These are phyloP conservation scores for Trachelus iudaicus DNA, from an alignment of 2,888 invertebrate species.

Conservation along the genomic window DNA sequence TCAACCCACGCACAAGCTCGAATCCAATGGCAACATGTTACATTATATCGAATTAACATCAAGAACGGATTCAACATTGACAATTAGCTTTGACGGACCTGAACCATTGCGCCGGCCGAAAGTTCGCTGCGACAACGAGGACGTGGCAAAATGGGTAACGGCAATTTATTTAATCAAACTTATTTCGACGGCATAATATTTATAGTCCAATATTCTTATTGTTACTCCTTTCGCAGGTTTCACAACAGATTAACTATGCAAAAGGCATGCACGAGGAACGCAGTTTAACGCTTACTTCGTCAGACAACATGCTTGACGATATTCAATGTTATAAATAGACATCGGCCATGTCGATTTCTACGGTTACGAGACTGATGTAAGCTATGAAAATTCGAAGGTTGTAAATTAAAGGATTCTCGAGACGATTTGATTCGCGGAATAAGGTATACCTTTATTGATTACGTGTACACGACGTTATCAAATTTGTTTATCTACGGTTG, in stretches of 20 bases:
- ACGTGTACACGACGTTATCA: background rate
- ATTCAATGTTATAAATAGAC: conserved; percentile 57
- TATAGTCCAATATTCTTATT: conserved; percentile 11
- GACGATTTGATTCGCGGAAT: background rate
- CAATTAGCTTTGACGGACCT: conserved; percentile 65
- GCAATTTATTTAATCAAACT: conserved; percentile 9
- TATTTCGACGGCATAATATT: conserved; percentile 3
- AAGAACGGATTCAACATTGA: conserved; percentile 58
- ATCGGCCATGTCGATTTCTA: background rate
- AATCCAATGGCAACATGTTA: conserved; percentile 66
- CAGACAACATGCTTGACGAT: conserved; percentile 62
- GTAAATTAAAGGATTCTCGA: background rate
- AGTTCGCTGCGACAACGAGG: conserved; percentile 80
- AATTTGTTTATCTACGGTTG: background rate
- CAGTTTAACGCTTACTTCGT: conserved; percentile 74
- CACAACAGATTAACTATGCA: conserved; percentile 89
- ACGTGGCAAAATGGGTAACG: conserved; percentile 74
- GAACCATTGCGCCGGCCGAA: conserved; percentile 76
- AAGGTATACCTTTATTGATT: background rate
- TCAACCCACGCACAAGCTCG: conserved; percentile 69
- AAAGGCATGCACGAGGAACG: conserved; percentile 86
- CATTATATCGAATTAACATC: conserved; percentile 78
- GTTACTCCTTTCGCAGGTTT: conserved; percentile 65
- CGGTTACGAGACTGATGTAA: background rate
- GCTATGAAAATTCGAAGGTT: background rate